Base-by-base conservation (phyloP, 2,113 vertebrate genomes). In the Pogonocichla stellata region DNA sequence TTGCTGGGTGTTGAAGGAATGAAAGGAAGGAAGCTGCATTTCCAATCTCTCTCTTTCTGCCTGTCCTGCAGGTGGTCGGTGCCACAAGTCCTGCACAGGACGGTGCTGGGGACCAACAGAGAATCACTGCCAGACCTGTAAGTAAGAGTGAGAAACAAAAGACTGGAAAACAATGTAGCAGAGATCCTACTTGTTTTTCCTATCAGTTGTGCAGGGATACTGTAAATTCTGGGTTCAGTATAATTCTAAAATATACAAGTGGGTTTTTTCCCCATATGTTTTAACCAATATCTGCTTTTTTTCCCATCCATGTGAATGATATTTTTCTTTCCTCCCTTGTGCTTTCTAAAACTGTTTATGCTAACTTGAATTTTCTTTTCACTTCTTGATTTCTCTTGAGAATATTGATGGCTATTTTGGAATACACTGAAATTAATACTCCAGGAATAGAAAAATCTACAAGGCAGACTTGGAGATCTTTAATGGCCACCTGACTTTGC, bases 91-190 rank as follows among this genome's bases (percentile, higher is more conserved):
- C 17, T 99, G 99, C 94, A 99, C 98, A 12, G 99, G 99, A 67
- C 98, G 99, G 51, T 99, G 99, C 96, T 99, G 99, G 99, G 99
- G 99, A 71, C 98, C 99, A 61, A 99, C 98, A 12, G 99, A 99
- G 65, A 98, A 98, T 75, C 99, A 99, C 89, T 99, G 99, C 96
- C 99, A 99, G 96, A 99, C 97, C 67, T 97, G 99, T 99, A 98
- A 99, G 99, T 53, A 33, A 36, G 51, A 5, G 20, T 40, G 40
- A 42, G 89, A 69, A 92, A 61, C 25, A 58, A 42, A 56, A 28
- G 12, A 23, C 16, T 43, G 24, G 12, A 36, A 80, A 67, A 36
- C 26, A 4, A 34, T 36, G 15, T 20, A 47, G 25, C 12, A 40
- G 17, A 56, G 24, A 56, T 86, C 23, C n/a, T 53, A 4, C 9